phyloP scores from a whole-genome alignment of 2,797 vertebrate genomes.

The Rallus crepitans region DNA sequence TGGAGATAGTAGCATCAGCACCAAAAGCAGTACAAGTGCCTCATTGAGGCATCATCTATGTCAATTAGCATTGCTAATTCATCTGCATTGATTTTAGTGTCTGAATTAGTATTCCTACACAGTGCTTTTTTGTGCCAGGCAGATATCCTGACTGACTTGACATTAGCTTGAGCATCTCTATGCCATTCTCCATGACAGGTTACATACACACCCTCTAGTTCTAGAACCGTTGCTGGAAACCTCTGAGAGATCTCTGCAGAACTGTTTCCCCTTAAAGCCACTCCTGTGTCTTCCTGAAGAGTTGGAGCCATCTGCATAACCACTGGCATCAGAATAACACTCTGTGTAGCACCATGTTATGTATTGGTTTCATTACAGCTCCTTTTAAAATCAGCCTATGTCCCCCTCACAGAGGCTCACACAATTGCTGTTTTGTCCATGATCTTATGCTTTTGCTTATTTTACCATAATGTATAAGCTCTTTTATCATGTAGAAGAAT shows the following conservation, averaged over 20 bases:
- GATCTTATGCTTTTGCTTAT: not conserved
- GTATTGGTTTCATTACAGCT: not conserved
- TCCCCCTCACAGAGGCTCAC: not conserved
- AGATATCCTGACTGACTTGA: not conserved
- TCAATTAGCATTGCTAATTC: not conserved
- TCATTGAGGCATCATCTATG: not conserved
- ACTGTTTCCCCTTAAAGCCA: not conserved
- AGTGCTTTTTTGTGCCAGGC: not conserved
- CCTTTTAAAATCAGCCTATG: not conserved
- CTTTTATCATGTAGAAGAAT: not conserved
- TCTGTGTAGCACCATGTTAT: not conserved
- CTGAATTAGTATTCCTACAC: not conserved
- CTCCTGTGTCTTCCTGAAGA: not conserved
- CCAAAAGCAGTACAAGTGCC: not conserved
- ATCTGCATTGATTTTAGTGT: not conserved
- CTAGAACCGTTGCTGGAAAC: not conserved
- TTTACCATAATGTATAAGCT: not conserved
- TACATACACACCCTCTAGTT: rapidly evolving
- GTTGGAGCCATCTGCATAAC: not conserved
- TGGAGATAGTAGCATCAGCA: not conserved
- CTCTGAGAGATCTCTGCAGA: not conserved
- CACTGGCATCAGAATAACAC: not conserved
- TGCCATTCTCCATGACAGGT: no score
- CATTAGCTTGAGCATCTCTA: not conserved
- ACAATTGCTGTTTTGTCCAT: not conserved